phyloP scores from a whole-genome alignment of 2,797 vertebrate genomes.

The Chelonia mydas region DNA sequence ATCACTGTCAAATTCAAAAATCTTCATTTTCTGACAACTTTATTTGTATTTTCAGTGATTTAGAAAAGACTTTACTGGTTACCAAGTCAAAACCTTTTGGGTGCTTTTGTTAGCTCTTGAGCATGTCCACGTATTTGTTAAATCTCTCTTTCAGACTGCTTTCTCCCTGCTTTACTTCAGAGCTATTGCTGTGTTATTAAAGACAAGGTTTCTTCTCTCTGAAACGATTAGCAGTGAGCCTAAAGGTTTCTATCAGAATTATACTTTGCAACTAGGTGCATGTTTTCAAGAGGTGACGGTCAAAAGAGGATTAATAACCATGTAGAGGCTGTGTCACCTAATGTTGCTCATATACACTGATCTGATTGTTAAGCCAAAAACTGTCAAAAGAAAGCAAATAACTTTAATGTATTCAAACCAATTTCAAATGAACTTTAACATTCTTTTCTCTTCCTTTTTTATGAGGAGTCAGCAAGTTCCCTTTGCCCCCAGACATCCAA shows the following conservation, averaged over 20 bases:
- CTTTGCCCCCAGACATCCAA: not conserved
- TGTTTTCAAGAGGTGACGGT: not conserved
- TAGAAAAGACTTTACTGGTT: not conserved
- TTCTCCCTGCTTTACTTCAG: slow-evolving; percentile 28
- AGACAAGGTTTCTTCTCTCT: not conserved
- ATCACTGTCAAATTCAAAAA: not conserved
- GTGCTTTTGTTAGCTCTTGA: not conserved
- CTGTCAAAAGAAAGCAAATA: not conserved
- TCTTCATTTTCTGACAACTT: not conserved
- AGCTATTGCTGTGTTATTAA: slow-evolving; percentile 14
- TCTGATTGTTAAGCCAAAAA: slow-evolving; percentile 14
- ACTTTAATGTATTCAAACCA: not conserved
- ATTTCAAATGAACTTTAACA: not conserved
- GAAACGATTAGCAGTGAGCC: not conserved
- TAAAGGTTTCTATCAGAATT: not conserved
- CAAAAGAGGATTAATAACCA: not conserved
- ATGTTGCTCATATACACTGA: not conserved
- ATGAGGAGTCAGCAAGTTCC: not conserved
- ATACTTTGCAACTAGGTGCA: not conserved
- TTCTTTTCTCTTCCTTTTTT: slow-evolving; percentile 1
- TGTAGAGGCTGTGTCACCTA: not conserved
- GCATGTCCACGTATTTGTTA: slow-evolving; percentile 9
- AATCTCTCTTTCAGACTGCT: slow-evolving; percentile 19
- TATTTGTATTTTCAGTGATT: not conserved
- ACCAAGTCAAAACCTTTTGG: not conserved